Conservation (phyloP, 2,888 invertebrate species). For the Dicyrtomina minuta region DNA sequence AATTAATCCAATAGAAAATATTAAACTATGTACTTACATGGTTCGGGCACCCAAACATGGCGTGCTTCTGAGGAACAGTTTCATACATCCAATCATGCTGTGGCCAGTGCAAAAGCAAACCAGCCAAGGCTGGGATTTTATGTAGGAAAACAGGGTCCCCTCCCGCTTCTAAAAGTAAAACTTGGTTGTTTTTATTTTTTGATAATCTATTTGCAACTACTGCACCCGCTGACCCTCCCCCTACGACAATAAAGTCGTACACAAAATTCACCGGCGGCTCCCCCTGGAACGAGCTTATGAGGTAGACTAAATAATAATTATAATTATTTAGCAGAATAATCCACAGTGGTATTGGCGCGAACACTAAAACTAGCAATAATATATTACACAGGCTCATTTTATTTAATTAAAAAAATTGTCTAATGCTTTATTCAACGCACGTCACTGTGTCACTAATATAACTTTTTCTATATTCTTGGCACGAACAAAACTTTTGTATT, state of each 20-base stretch:
- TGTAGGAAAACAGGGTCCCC: conserved; percentile 57
- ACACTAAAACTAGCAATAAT: conserved; percentile 34
- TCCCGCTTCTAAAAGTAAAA: conserved; percentile 72
- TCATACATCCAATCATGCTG: conserved; percentile 70
- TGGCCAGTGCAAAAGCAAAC: conserved; percentile 66
- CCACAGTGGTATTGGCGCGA: conserved; percentile 39
- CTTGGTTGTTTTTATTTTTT: conserved; percentile 50
- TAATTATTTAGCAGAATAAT: conserved; percentile 36
- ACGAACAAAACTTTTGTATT: too few relatives aligned
- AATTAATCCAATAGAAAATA: too few relatives aligned
- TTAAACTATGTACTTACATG: too few relatives aligned
- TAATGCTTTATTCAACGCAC: too few relatives aligned
- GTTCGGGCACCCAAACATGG: too few relatives aligned
- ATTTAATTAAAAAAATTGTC: too few relatives aligned
- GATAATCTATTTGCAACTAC: conserved; percentile 64
- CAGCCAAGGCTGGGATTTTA: conserved; percentile 34
- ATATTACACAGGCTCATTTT: conserved; percentile 35
- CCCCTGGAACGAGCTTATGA: conserved; percentile 24
- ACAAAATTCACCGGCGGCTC: not conserved
- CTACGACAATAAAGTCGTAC: conserved; percentile 36
- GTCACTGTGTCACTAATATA: too few relatives aligned
- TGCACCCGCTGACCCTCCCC: conserved; percentile 59
- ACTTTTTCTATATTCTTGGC: too few relatives aligned
- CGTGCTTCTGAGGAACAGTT: conserved; percentile 66
- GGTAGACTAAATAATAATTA: conserved; percentile 43